These are phyloP conservation scores for Heliconius hewitsoni DNA, from an alignment of 1,140 invertebrate genomes.

Conservation along the genomic window DNA sequence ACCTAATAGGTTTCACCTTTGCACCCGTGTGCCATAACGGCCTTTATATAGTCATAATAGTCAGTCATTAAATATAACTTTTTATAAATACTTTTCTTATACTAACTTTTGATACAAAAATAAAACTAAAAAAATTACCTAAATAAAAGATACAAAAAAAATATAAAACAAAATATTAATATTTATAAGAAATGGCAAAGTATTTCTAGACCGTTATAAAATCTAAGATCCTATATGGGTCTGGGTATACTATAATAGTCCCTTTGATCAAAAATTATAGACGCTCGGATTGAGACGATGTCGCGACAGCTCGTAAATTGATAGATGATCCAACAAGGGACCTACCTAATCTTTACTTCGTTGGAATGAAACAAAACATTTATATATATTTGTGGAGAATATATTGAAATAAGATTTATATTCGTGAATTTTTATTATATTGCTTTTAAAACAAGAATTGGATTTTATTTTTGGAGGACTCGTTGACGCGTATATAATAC, in stretches of 20 bases:
- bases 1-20: no score
- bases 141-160: background rate
- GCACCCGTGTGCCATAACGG: no score
- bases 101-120: no score
- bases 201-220: background rate
- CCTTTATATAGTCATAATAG: no score
- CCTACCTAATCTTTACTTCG: conserved; percentile 39
- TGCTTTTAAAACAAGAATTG: no score
- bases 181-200: background rate
- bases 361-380: conserved; percentile 5
- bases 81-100: no score
- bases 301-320: conserved; percentile 48
- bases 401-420: background rate
- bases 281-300: conserved; percentile 52
- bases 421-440: background rate
- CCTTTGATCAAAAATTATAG: conserved; percentile 17
- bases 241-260: conserved; percentile 1
- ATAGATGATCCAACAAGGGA: conserved; percentile 50
- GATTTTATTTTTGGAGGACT: no score
- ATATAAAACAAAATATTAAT: background rate
- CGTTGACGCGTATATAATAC: no score
- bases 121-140: background rate
- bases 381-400: background rate
- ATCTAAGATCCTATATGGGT: conserved; percentile 1
- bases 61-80: no score